These are phyloP conservation scores for Chaetops frenatus DNA, from an alignment of 2,113 vertebrate species.

Conservation along the genomic window DNA sequence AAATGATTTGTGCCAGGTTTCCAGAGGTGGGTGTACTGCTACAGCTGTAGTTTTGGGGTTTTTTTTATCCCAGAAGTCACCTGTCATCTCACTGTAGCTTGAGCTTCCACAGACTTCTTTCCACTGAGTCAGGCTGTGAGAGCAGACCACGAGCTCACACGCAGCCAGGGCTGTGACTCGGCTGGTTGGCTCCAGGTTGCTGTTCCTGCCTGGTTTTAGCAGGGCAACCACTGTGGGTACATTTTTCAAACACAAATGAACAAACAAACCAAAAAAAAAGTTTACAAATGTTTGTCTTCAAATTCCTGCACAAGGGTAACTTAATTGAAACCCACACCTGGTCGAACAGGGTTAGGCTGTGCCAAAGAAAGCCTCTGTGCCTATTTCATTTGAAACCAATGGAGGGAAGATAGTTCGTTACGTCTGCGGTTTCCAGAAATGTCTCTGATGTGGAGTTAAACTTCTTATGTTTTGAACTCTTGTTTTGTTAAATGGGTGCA, in stretches of 20 bases:
- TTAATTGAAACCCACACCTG: background rate
- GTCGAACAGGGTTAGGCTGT: background rate
- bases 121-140: background rate
- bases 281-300: background rate
- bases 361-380: background rate
- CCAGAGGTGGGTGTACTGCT: background rate
- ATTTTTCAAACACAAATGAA: background rate
- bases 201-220: background rate
- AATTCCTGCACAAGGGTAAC: background rate
- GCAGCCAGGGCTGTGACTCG: background rate
- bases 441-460: background rate
- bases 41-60: accelerated
- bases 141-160: background rate
- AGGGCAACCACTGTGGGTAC: background rate
- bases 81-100: background rate
- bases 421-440: conserved; percentile 1
- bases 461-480: background rate
- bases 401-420: background rate
- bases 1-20: background rate
- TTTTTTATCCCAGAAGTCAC: background rate
- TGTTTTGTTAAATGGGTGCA: conserved; percentile 1
- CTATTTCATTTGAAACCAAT: background rate
- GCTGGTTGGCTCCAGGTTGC: background rate
- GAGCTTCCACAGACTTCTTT: background rate
- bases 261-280: background rate